These are phyloP conservation scores for Emys orbicularis DNA, from an alignment of 2,797 vertebrate genomes.

Conservation along the genomic window DNA sequence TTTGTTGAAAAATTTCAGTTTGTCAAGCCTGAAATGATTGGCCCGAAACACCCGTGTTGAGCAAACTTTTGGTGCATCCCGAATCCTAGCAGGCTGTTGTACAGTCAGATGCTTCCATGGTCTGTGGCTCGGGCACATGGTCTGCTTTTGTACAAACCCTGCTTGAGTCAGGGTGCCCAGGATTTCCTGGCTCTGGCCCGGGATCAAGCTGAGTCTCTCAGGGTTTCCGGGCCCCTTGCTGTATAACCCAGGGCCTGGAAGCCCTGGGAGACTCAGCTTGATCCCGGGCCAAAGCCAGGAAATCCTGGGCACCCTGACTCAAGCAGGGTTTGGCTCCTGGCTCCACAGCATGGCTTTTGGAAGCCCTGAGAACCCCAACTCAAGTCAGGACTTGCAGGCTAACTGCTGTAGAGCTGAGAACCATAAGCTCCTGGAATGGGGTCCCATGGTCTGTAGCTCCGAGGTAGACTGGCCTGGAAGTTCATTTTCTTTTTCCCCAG, in stretches of 20 bases:
- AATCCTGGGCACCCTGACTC: not conserved
- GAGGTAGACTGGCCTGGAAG: too few species aligned
- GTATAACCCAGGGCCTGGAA: not conserved
- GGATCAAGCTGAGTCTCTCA: not conserved
- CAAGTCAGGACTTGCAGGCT: not conserved
- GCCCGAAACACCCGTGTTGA: not conserved
- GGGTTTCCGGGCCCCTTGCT: not conserved
- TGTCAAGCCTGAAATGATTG: not conserved
- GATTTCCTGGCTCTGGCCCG: too few species aligned
- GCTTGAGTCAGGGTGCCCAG: too few species aligned
- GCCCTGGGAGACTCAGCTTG: not conserved
- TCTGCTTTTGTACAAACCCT: not conserved
- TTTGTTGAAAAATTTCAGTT: not conserved
- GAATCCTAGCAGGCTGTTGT: not conserved
- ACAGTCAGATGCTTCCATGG: not conserved
- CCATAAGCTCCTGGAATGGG: not conserved
- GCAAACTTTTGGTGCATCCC: not conserved
- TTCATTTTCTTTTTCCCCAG: too few species aligned
- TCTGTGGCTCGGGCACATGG: not conserved
- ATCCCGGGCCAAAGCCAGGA: not conserved
- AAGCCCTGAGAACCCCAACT: not conserved
- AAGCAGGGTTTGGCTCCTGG: not conserved
- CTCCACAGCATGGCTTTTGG: not conserved
- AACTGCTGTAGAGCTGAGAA: not conserved
- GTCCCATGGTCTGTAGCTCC: not conserved